Conservation (phyloP, 2,113 vertebrate species). For the Atherinomorus stipes region DNA sequence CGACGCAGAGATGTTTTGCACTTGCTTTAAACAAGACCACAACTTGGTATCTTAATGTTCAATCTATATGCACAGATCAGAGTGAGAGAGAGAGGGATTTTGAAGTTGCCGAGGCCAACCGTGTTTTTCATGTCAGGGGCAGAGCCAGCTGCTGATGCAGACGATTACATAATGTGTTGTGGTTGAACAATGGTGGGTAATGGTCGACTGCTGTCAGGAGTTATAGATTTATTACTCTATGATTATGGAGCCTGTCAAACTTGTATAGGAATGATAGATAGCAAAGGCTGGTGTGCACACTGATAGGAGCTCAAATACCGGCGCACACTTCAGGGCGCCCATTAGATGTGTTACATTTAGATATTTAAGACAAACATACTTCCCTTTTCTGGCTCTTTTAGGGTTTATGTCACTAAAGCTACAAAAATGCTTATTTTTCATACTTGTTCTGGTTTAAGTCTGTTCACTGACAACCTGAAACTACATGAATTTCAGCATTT, state of each 20-base stretch:
- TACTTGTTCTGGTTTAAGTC: neutral
- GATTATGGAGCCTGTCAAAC: conserved; percentile 53
- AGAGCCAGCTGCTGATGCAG: conserved; percentile 33
- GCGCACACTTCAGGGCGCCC: conserved; percentile 4
- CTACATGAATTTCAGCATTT: too few species aligned
- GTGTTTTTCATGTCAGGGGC: conserved; percentile 54
- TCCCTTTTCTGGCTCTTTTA: neutral
- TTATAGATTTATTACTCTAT: conserved; percentile 53
- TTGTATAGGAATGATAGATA: conserved; percentile 22
- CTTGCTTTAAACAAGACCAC: conserved; percentile 50
- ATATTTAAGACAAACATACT: neutral
- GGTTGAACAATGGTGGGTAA: conserved; percentile 62
- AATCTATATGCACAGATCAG: conserved; percentile 70
- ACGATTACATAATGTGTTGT: conserved; percentile 58
- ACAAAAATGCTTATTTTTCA: neutral
- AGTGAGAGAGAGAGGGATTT: neutral
- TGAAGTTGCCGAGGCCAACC: conserved; percentile 3
- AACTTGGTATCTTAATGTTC: conserved; percentile 62
- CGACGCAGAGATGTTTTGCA: neutral
- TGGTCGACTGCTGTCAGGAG: conserved; percentile 40
- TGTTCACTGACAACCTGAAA: neutral
- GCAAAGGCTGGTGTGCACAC: conserved; percentile 4
- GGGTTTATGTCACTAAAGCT: neutral
- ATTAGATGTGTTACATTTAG: conserved; percentile 1
- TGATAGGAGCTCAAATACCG: conserved; percentile 47